Base-by-base conservation (phyloP, 2,797 vertebrate genomes). In the Siniperca obscura region DNA sequence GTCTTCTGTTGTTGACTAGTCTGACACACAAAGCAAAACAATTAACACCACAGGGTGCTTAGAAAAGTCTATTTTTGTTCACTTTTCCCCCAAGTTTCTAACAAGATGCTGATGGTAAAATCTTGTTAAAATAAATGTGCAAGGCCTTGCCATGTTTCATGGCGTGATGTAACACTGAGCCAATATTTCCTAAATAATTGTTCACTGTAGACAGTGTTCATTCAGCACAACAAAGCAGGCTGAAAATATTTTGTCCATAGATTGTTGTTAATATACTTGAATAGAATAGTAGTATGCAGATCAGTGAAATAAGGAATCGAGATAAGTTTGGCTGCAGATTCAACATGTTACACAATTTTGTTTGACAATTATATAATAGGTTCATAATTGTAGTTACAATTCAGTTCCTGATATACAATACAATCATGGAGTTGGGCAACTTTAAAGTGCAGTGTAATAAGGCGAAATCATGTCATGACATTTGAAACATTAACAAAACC, bases 11-110 rank as follows among this genome's bases (percentile, higher is more conserved):
- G 81, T 87, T 87, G 84, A 84, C 83, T 90, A 76, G 70, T 91
- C 91, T 91, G 87, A 90, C 86, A 91, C 74, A 88, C 86, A 92
- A 91, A 93, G 74, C 78, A 90, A 90, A 94, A 93, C 87, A 92
- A 93, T 94, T 92, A 92, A 76, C 89, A 90, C 89, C 77, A 76
- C 75, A 21, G 89, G 82, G 84, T 81, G 78, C 86, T 75, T 52
- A 48, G 61, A 76, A 88, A 86, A 92, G 81, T 87, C 61, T 89
- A 81, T 80, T 91, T 87, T 69, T 75, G 79, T 76, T 82, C 61
- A 76, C 52, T 50, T 85, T 68, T 52, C 53, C 21, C 44, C 7
- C 50, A 78, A 52, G 73, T 87, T 87, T 80, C 73, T 76, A 77
- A 85, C 46, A 75, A 89, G 81, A 84, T 80, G 78, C 86, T 90